These are phyloP conservation scores for Nesoenas mayeri DNA, from an alignment of 2,113 vertebrate species.

Conservation along the genomic window DNA sequence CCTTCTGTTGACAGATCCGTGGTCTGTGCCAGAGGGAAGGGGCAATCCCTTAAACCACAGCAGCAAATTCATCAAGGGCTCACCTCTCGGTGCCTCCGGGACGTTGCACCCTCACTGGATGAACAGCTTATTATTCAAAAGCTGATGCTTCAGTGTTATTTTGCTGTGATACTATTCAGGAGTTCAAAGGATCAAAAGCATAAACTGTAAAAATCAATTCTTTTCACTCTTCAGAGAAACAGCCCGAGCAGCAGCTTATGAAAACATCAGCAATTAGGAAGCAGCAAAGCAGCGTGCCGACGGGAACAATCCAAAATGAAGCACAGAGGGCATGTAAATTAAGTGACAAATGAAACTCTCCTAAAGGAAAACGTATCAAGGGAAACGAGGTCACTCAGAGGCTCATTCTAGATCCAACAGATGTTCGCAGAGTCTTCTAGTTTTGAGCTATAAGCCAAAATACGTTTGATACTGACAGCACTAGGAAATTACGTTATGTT, in stretches of 20 bases:
- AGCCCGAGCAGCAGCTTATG: not conserved
- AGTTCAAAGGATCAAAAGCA: not conserved
- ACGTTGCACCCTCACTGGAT: not conserved
- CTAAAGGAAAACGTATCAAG: not conserved
- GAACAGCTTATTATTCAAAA: not conserved
- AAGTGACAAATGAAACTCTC: not conserved
- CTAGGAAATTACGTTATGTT: not conserved
- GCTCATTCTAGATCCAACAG: not conserved
- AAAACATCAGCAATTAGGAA: not conserved
- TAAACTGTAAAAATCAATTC: not conserved
- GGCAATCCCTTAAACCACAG: not conserved
- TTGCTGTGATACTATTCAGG: not conserved
- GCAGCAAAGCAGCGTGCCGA: not conserved
- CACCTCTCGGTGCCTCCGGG: not conserved
- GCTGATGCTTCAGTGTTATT: not conserved
- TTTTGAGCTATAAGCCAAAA: not conserved
- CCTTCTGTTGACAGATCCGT: not conserved
- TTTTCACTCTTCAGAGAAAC: not conserved
- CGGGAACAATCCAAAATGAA: not conserved
- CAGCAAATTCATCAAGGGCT: not conserved
- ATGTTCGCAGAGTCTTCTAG: not conserved
- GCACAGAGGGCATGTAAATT: not conserved
- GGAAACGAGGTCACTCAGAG: not conserved
- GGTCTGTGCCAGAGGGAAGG: not conserved
- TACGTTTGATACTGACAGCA: not conserved